Conservation (phyloP, 2,113 vertebrate genomes). For the Euleptes europaea region DNA sequence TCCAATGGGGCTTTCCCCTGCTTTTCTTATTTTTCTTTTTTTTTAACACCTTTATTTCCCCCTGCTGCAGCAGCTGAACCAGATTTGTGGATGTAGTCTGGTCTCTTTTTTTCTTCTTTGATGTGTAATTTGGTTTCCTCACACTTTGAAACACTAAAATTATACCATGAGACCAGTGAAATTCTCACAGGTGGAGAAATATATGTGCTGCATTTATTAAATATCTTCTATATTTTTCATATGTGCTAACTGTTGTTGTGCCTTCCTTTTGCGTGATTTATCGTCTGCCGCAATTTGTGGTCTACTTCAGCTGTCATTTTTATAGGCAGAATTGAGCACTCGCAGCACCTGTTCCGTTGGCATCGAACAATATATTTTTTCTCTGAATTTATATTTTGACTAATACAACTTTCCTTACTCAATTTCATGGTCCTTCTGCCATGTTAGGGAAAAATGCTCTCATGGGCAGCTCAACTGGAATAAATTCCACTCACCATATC, state of each 20-base stretch:
- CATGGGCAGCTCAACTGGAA: too few species aligned
- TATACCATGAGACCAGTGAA: slow-evolving; percentile 13
- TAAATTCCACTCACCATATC: too few species aligned
- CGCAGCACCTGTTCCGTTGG: slow-evolving; percentile 44
- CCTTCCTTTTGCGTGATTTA: neutral
- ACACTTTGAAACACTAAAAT: slow-evolving; percentile 32
- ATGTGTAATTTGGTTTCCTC: slow-evolving; percentile 33
- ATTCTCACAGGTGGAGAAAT: slow-evolving; percentile 8
- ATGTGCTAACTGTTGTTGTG: slow-evolving; percentile 13
- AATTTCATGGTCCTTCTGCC: too few species aligned
- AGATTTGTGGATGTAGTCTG: slow-evolving; percentile 27
- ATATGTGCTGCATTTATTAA: slow-evolving; percentile 26
- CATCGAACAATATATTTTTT: too few species aligned
- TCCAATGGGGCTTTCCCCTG: too few species aligned
- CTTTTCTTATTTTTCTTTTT: too few species aligned
- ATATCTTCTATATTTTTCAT: slow-evolving; percentile 36
- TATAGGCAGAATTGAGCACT: slow-evolving; percentile 28
- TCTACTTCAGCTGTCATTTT: slow-evolving; percentile 12
- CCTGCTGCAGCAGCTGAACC: too few species aligned
- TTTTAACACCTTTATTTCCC: too few species aligned
- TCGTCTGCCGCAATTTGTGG: slow-evolving; percentile 11
- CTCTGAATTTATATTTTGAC: too few species aligned
- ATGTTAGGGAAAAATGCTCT: too few species aligned
- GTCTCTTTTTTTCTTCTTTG: neutral
- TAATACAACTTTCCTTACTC: too few species aligned